A percentile compares a stretch with the other conserved stretches of the same genome.
These are phyloP conservation scores for Sebastes dallii DNA, from an alignment of 2,797 vertebrate genomes.

Conservation along the genomic window DNA sequence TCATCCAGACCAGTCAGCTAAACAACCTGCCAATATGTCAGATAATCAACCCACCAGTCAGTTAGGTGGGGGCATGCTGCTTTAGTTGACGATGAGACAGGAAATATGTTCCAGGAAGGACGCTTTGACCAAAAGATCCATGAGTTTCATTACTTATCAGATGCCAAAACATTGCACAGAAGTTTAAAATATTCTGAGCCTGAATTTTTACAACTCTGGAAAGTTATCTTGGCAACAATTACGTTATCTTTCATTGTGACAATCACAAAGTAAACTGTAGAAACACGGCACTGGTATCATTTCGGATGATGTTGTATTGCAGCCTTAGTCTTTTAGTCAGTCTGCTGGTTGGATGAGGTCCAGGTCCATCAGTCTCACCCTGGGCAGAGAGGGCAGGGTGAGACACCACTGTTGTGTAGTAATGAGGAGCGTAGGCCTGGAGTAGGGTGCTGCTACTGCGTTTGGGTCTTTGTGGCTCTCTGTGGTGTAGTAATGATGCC, in stretches of 20 bases:
- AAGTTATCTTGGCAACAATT: background rate
- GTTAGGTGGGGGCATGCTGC: background rate
- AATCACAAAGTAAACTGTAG: background rate
- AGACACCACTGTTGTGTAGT: constrained; percentile 2
- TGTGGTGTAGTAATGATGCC: constrained; percentile 30
- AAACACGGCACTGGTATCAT: background rate
- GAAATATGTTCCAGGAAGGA: background rate
- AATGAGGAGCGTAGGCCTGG: constrained; percentile 69
- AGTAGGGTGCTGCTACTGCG: constrained; percentile 76
- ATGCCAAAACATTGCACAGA: background rate
- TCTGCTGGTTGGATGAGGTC: background rate
- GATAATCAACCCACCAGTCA: background rate
- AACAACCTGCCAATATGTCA: background rate
- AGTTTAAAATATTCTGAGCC: background rate
- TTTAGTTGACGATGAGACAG: background rate
- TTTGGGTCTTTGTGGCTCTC: constrained; percentile 81
- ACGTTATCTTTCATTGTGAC: background rate
- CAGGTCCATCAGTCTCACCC: constrained; percentile 5
- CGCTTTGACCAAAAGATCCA: background rate
- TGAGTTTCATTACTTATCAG: background rate
- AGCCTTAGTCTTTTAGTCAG: background rate
- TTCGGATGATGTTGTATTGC: background rate
- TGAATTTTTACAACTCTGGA: background rate
- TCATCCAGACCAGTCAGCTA: background rate
- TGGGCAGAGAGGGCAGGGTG: background rate